Evolutionary conservation across 2,888 invertebrate genomes (phyloP).

Genomic region (Oeneis ivallda): DNA sequence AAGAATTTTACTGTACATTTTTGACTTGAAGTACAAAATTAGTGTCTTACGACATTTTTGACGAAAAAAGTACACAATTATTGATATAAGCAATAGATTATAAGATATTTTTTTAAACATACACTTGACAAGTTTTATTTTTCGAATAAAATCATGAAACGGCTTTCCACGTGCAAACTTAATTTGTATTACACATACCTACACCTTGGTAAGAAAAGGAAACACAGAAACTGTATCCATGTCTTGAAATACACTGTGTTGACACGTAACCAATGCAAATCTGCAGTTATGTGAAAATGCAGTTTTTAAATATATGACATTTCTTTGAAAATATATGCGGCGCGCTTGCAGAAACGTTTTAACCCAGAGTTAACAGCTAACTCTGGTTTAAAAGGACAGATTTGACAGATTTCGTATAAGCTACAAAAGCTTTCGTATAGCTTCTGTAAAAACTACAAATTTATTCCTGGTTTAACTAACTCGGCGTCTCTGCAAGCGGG

Average conservation of each 20-base stretch:
- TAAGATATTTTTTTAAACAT: constrained; percentile 25
- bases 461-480: too few relatives aligned
- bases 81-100: constrained; percentile 33
- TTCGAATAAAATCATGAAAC: background rate
- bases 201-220: background rate
- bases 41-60: constrained; percentile 58
- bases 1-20: constrained; percentile 16
- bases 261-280: too few relatives aligned
- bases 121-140: constrained; percentile 16
- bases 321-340: background rate
- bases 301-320: background rate
- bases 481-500: too few relatives aligned
- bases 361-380: too few relatives aligned
- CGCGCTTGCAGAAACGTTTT: too few relatives aligned
- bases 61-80: constrained; percentile 28
- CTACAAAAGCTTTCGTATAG: too few relatives aligned
- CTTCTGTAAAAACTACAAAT: too few relatives aligned
- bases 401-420: too few relatives aligned
- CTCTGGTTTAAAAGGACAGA: too few relatives aligned
- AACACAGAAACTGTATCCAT: too few relatives aligned
- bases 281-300: background rate
- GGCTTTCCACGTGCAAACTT: constrained; percentile 15
- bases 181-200: too few relatives aligned
- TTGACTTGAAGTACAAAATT: constrained; percentile 56
- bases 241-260: too few relatives aligned